Evolutionary conservation across 2,888 invertebrate species (phyloP), one percentile per base, ranked within the genome.

Genomic region (Perithous albicinctus): DNA sequence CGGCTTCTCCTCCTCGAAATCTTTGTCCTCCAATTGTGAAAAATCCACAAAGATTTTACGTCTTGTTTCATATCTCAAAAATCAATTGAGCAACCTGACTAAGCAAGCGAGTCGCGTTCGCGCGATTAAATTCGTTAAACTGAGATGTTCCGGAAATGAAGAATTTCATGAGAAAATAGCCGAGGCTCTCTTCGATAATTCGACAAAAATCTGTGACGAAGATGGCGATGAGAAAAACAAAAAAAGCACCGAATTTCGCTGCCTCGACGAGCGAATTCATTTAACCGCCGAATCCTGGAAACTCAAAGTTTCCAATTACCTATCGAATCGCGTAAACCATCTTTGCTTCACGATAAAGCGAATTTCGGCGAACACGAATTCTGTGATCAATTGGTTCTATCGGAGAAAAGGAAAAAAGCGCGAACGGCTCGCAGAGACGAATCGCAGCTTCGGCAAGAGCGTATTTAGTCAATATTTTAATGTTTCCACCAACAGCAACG

Each of bases 1-100:
- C 29, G 61, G 76, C 51, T 20, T 51, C 35, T 69, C 82, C 35
- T 23, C 61, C 35, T 0, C 1, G 35, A 18, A 15, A 6, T 80
- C 83, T 66, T 82, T 78, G 70, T 79, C 79, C 69, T 82, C 83
- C 61, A 70, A 78, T 35, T 18, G 85, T 83, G 83, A 84, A 70
- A 81, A 84, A 75, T 56, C 46, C 18, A 35, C 35, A 35, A 84
- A 78, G 75, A 82, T 87, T 84, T 83, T 46, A 78, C 82, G 80
- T 82, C 85, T 78, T 72, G 82, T 78, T 78, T 78, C 85, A 83
- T 88, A 88, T 86, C 82, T 86, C 73, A 78, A 82, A 83, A 84
- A 86, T 72, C 87, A 88, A 85, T 88, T 88, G 83, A 85, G 82
- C 59, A 70, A 66, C 76, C 78, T 77, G 51, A 86, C 82, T 59